phyloP scores from a whole-genome alignment of 2,797 vertebrate genomes.

The Sebastes miniatus region DNA sequence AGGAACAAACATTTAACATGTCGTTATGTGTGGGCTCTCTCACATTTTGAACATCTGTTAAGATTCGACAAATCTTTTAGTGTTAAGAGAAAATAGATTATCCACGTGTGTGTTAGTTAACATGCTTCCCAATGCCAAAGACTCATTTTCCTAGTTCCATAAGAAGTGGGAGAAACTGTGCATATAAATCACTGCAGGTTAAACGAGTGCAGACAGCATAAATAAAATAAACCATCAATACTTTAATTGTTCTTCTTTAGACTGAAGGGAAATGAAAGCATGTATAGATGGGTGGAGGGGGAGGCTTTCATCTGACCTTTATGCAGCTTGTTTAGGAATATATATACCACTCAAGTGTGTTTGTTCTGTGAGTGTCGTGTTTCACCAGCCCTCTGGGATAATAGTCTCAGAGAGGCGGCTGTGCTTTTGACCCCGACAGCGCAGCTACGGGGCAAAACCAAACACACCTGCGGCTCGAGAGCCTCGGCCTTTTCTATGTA shows the following conservation, averaged over 20 bases:
- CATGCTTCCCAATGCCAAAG: neutral
- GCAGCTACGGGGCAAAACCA: slow-evolving; percentile 64
- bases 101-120: neutral
- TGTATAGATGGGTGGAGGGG: neutral
- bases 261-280: neutral
- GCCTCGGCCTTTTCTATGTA: slow-evolving; percentile 22
- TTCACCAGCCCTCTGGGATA: slow-evolving; percentile 57
- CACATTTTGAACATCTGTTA: too few species aligned
- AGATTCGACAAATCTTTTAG: too few species aligned
- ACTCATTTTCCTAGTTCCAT: neutral
- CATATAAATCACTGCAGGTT: neutral
- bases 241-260: neutral
- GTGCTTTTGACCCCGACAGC: slow-evolving; percentile 67
- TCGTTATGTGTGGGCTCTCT: too few species aligned
- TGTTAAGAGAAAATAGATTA: neutral
- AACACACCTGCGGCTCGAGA: slow-evolving; percentile 74
- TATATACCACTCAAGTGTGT: slow-evolving; percentile 45
- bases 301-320: slow-evolving; percentile 6
- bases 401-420: slow-evolving; percentile 52
- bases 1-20: too few species aligned
- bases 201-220: neutral
- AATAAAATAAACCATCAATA: neutral
- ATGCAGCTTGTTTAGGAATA: slow-evolving; percentile 44
- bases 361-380: slow-evolving; percentile 60
- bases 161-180: neutral